A percentile compares a stretch with the other conserved stretches of the same genome.
Conservation (phyloP, 2,888 invertebrate genomes). For the Galeruca laticollis region DNA sequence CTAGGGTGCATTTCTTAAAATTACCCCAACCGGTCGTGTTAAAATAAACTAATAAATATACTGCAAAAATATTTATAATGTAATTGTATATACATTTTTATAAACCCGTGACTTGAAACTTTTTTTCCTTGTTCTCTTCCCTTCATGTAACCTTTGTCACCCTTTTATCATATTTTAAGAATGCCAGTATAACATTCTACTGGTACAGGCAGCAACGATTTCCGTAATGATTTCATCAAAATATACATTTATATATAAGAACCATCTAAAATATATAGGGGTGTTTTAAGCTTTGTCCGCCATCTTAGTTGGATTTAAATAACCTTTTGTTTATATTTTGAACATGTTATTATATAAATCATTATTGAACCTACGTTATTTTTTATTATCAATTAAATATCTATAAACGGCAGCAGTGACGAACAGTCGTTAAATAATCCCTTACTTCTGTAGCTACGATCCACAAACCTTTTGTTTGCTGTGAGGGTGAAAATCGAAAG, state of each 20-base stretch:
- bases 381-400: constrained; percentile 7
- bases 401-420: background rate
- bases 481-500: constrained; percentile 35
- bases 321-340: constrained; percentile 11
- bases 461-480: constrained; percentile 30
- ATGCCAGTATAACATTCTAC: constrained; percentile 19
- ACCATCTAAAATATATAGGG: constrained; percentile 12
- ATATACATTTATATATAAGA: constrained; percentile 2
- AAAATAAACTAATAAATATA: constrained; percentile 14
- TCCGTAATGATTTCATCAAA: background rate
- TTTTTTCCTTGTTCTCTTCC: background rate
- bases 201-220: constrained; percentile 18
- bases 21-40: constrained; percentile 16
- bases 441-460: background rate
- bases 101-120: no score
- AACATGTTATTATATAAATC: background rate
- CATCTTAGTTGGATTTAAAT: constrained; percentile 29
- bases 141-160: background rate
- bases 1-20: constrained; percentile 16
- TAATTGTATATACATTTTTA: background rate
- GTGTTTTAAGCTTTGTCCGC: constrained; percentile 33
- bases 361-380: background rate
- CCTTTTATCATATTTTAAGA: constrained; percentile 10
- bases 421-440: constrained; percentile 18
- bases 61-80: background rate